Base-by-base conservation (phyloP, 1,140 invertebrate genomes). In the Pomacea maculata region DNA sequence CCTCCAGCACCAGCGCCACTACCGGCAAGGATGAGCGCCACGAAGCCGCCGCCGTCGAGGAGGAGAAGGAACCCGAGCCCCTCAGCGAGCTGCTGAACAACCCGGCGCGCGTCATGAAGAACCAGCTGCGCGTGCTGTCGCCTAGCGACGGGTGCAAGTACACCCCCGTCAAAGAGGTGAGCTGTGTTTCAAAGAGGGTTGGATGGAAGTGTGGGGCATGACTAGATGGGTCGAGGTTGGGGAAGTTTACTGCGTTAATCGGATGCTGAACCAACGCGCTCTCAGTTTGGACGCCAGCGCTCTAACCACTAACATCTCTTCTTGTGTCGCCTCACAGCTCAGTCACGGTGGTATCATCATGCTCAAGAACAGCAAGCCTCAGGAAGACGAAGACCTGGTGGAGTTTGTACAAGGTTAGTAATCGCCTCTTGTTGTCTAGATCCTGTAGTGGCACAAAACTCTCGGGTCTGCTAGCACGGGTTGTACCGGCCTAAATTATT, bases 261-360 rank as follows among this genome's bases (percentile, higher is more conserved):
- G 34, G 34, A 6, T 45, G 6, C 6, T 45, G 34, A 45, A 45
- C 34, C 34, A 45, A 6, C 34, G 6, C 2, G 34, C 34, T 45
- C 3, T 45, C 34, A 6, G 34, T 45, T 45, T 6, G 34, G 34
- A 45, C 34, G 34, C 34, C 34, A 45, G 34, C 34, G 25, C 25
- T 25, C 25, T 25, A 25, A 25, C 25, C 34, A 45, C 34, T 15
- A 94, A 15, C 52, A 70, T 55, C 12, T 80, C 34, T 54, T 70
- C 1, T 81, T 11, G 21, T 71, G 21, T 80, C 19, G 57, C 64
- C 1, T 67, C 67, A n/a, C 70, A 87, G 82, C 80, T 88, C 64
- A 83, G 94, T 19, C 97, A 97, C 88, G 98, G 98, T 57, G 98
- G 98, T 29, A 95, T 99, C 52, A 97, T 99, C 93, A 94, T 99